These are phyloP conservation scores for Podilymbus podiceps DNA, from an alignment of 2,113 vertebrate genomes.

Conservation along the genomic window DNA sequence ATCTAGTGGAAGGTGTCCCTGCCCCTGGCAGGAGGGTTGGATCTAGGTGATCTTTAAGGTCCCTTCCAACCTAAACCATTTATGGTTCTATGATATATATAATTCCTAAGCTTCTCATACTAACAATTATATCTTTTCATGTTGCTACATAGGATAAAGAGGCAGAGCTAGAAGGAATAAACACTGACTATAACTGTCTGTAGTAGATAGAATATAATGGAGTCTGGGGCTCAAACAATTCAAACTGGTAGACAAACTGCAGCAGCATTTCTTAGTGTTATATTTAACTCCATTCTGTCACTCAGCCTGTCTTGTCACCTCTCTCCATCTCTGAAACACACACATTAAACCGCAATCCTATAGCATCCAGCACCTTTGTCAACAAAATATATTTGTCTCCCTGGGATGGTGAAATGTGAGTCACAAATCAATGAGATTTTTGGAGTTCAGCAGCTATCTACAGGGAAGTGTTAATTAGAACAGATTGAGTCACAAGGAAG, in stretches of 20 bases:
- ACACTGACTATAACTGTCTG: background rate
- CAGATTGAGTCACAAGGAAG: slow-evolving; percentile 30
- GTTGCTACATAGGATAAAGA: background rate
- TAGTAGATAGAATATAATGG: background rate
- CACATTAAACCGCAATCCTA: background rate
- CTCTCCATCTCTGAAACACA: background rate
- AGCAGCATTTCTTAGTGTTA: background rate
- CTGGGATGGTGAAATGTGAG: slow-evolving; percentile 13
- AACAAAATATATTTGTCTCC: slow-evolving; percentile 42
- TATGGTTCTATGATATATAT: background rate
- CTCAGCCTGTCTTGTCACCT: background rate
- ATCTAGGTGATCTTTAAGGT: too few relatives aligned
- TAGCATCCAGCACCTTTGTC: slow-evolving; percentile 8
- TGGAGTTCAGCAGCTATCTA: slow-evolving; percentile 43
- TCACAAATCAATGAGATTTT: slow-evolving; percentile 54
- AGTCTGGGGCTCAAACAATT: background rate
- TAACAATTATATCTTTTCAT: background rate
- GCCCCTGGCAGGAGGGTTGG: too few relatives aligned
- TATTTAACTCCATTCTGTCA: background rate
- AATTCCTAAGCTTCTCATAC: background rate
- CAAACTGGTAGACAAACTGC: background rate
- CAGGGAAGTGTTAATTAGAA: slow-evolving; percentile 55
- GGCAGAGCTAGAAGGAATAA: background rate
- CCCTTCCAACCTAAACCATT: too few relatives aligned
- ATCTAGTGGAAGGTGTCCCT: too few relatives aligned